Evolutionary conservation across 2,888 invertebrate genomes (phyloP).

Genomic region (Phlogophora meticulosa): DNA sequence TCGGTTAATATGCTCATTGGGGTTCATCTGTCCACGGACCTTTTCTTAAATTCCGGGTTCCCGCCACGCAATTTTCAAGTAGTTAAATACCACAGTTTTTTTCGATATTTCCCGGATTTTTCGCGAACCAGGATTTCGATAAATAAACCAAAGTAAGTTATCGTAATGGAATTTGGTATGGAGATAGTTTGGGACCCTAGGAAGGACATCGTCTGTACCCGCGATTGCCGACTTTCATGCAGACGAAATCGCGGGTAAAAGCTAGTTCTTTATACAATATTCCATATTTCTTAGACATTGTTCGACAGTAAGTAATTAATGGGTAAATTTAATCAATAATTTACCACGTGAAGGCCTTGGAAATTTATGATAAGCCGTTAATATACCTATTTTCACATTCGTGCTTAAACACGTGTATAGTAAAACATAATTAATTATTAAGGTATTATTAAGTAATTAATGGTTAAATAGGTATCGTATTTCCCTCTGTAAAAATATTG

Average conservation of each 20-base stretch:
- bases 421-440: slow-evolving; percentile 41
- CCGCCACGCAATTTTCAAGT: background rate
- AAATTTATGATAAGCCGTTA: slow-evolving; percentile 22
- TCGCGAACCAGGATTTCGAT: background rate
- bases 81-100: background rate
- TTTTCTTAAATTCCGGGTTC: background rate
- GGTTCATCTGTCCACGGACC: slow-evolving; percentile 1
- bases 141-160: background rate
- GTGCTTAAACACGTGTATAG: slow-evolving; percentile 31
- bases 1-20: slow-evolving; percentile 1
- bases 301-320: slow-evolving; percentile 12
- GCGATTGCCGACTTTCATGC: too few relatives aligned
- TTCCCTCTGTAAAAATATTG: slow-evolving; percentile 14
- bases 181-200: too few relatives aligned
- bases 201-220: too few relatives aligned
- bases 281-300: slow-evolving; percentile 13
- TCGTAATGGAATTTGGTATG: too few relatives aligned
- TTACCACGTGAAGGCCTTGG: slow-evolving; percentile 33
- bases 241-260: too few relatives aligned
- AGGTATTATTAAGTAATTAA: slow-evolving; percentile 17
- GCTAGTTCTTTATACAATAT: too few relatives aligned
- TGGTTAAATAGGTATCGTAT: slow-evolving; percentile 8
- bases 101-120: background rate
- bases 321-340: slow-evolving; percentile 41
- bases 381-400: slow-evolving; percentile 6